Conservation (phyloP, 37 sponge, comb jelly and placozoan genomes). For the Crambe crambe region DNA sequence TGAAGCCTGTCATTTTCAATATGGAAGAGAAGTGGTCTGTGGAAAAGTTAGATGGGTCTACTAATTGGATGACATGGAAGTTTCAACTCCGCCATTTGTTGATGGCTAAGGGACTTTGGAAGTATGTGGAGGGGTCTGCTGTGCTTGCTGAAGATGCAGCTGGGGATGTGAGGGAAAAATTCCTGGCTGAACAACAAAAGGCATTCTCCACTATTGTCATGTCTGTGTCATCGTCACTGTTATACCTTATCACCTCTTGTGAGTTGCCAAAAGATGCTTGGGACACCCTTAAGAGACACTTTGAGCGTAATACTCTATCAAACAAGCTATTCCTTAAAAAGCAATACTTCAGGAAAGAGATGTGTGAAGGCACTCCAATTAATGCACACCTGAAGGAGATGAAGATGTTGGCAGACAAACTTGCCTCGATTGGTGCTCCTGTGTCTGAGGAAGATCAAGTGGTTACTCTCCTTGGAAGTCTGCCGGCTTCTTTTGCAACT, state of each 20-base stretch:
- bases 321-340: slow-evolving; percentile 58
- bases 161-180: slow-evolving; percentile 4
- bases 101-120: slow-evolving; percentile 45
- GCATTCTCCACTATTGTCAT: slow-evolving; percentile 54
- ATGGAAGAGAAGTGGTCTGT: slow-evolving; percentile 51
- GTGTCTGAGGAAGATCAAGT: slow-evolving; percentile 56
- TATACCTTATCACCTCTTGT: slow-evolving; percentile 51
- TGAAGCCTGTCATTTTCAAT: too few relatives aligned
- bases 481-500: slow-evolving; percentile 33
- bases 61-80: slow-evolving; percentile 56
- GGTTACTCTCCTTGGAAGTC: slow-evolving; percentile 47
- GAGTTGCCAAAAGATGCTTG: slow-evolving; percentile 40
- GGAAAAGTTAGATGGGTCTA: slow-evolving; percentile 28
- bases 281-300: slow-evolving; percentile 38
- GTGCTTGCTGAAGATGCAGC: slow-evolving; percentile 44
- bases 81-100: slow-evolving; percentile 54
- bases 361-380: slow-evolving; percentile 45
- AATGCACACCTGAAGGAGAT: slow-evolving; percentile 49
- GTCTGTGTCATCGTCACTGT: slow-evolving; percentile 34
- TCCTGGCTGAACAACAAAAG: slow-evolving; percentile 23
- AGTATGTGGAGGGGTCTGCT: slow-evolving; percentile 46
- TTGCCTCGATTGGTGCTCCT: slow-evolving; percentile 44
- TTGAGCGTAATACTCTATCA: slow-evolving; percentile 46
- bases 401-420: slow-evolving; percentile 54
- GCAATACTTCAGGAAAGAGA: slow-evolving; percentile 53